Base-by-base conservation (phyloP, 2,888 invertebrate genomes). In the Coleophora deauratella region DNA sequence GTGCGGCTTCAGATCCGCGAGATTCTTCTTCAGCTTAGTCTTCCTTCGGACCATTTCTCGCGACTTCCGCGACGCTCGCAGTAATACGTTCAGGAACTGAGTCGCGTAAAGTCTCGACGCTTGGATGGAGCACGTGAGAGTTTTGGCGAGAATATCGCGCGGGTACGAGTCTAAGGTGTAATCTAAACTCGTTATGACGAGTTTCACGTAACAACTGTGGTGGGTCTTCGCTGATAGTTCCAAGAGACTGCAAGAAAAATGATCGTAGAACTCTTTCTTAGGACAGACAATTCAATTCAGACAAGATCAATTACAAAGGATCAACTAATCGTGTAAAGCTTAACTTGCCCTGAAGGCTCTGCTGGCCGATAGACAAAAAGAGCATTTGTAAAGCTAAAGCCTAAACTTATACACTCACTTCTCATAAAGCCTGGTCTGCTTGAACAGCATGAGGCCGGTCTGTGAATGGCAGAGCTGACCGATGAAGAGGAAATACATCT, bases 401-500 rank as follows among this genome's bases (percentile, higher is more conserved):
- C n/a, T n/a, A n/a, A n/a, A n/a, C n/a, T 21, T 21, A 21, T 6
- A 21, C 3, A 21, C 82, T 87, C 75, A 94, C 93, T 91, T 89
- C 62, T 92, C 90, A 71, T 92, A 93, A 49, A 95, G 88, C 38
- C 90, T 90, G 35, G 92, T 89, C 57, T 89, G 90, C 49, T 93
- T 92, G 37, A 98, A 88, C 40, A 93, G 87, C 51, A 86, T 87
- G 33, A 91, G 77, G 1, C 94, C 94, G 35, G 87, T 85, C 40
- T 88, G 88, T 7, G 89, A 88, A 49, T 93, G 91, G 54, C 93
- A 92, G 59, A 98, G 88, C 54, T 95, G 92, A 0, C 98, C 98
- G 47, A 98, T 90, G 67, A 97, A 94, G 35, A 98, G 88, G 76
- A 98, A 98, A 86, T 98, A 98, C 86, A 94, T 93, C 72, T 97